phyloP scores from a whole-genome alignment of 2,113 vertebrate genomes.

The Eulemur rufifrons region DNA sequence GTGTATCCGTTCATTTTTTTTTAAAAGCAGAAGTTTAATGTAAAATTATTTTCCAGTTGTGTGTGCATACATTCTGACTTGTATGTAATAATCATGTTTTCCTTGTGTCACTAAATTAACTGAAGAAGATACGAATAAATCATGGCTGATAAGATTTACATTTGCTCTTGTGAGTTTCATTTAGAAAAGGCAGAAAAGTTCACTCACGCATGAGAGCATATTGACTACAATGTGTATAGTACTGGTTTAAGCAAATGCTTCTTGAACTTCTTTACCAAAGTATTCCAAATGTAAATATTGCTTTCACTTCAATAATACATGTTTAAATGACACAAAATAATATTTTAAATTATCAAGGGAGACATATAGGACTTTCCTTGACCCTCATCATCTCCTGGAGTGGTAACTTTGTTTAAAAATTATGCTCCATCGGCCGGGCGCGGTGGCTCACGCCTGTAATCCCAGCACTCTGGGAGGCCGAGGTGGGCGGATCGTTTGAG shows the following conservation, averaged over 20 bases:
- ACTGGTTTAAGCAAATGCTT: not conserved
- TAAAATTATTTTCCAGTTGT: not conserved
- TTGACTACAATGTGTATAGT: not conserved
- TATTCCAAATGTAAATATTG: not conserved
- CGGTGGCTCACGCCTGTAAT: too few relatives aligned
- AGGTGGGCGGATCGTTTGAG: too few relatives aligned
- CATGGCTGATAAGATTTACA: not conserved
- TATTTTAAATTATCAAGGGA: not conserved
- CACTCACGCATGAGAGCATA: not conserved
- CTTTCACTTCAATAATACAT: not conserved
- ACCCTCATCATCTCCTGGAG: not conserved
- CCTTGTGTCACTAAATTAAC: not conserved
- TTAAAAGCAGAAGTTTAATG: not conserved
- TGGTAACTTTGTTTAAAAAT: not conserved
- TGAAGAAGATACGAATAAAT: not conserved
- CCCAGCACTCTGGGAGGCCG: too few relatives aligned
- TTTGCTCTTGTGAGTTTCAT: not conserved
- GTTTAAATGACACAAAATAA: not conserved
- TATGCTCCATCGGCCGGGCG: too few relatives aligned
- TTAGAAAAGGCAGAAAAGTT: conserved; percentile 1
- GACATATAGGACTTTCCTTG: not conserved
- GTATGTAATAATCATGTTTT: not conserved
- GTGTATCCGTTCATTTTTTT: not conserved
- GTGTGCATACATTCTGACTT: not conserved
- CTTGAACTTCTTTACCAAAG: not conserved